Conservation (phyloP, 2,113 vertebrate species). For the Centropus bengalensis region DNA sequence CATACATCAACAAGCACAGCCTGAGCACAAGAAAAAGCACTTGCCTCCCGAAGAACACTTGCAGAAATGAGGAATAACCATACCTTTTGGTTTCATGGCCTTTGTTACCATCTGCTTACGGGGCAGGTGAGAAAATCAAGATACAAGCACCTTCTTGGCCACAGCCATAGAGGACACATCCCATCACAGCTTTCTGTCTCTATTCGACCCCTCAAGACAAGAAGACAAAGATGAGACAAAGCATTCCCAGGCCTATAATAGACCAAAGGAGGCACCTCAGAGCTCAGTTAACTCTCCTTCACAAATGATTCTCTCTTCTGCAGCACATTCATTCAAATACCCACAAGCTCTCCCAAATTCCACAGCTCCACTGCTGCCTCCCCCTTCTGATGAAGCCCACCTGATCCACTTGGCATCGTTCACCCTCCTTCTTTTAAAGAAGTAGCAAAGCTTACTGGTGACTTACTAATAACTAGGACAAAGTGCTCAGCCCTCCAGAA, state of each 20-base stretch:
- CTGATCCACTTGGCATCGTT: background rate
- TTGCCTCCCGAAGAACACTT: background rate
- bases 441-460: background rate
- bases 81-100: background rate
- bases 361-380: background rate
- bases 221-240: accelerated
- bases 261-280: background rate
- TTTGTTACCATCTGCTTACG: background rate
- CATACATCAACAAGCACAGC: accelerated
- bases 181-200: background rate
- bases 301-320: background rate
- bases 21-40: background rate
- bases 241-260: background rate
- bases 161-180: accelerated
- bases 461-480: background rate
- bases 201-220: accelerated
- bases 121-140: background rate
- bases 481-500: background rate
- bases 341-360: background rate
- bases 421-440: background rate
- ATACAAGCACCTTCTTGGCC: accelerated
- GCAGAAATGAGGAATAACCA: background rate
- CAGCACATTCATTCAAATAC: background rate
- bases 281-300: background rate
- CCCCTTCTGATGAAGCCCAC: background rate